Evolutionary conservation across 2,888 invertebrate genomes (phyloP), one percentile per base, ranked within the genome.

Genomic region (Linhomoeus sp.): DNA sequence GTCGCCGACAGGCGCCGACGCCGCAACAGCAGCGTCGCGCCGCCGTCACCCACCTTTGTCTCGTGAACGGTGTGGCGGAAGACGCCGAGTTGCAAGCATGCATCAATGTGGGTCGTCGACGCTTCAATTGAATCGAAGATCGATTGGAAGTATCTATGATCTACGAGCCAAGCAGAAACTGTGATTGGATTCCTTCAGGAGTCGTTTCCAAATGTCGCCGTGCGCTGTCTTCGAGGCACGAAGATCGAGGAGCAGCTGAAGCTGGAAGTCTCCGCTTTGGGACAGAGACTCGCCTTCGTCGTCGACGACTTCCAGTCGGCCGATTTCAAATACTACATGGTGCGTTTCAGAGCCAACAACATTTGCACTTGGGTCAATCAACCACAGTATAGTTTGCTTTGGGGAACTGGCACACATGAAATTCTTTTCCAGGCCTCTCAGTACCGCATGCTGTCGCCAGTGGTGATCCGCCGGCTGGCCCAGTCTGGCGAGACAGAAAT

Each of bases 301-400:
- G 68, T 81, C 53, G 73, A 78, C 45, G 75, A 76, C 53, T 83
- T 83, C 66, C 77, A 78, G 52, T 79, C 79, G 45, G 74, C 76
- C 50, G 72, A 77, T 51, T 82, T 76, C 67, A 76, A 77, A 59
- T 72, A 72, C 52, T 74, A 82, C 51, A 75, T n/a, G n/a, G n/a
- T n/a, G n/a, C n/a, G n/a, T n/a, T n/a, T n/a, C n/a, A n/a, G n/a
- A n/a, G n/a, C n/a, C n/a, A n/a, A n/a, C n/a, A n/a, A n/a, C n/a
- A n/a, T n/a, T n/a, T n/a, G n/a, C n/a, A n/a, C n/a, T n/a, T n/a
- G n/a, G n/a, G n/a, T n/a, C n/a, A n/a, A n/a, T n/a, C n/a, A n/a
- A n/a, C n/a, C n/a, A n/a, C n/a, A n/a, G n/a, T n/a, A n/a, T n/a
- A n/a, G 7, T 29, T 12, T 29, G 29, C 5, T 12, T 29, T 5